Evolutionary conservation across 1,140 invertebrate genomes (phyloP).

Genomic region (Atta cephalotes): DNA sequence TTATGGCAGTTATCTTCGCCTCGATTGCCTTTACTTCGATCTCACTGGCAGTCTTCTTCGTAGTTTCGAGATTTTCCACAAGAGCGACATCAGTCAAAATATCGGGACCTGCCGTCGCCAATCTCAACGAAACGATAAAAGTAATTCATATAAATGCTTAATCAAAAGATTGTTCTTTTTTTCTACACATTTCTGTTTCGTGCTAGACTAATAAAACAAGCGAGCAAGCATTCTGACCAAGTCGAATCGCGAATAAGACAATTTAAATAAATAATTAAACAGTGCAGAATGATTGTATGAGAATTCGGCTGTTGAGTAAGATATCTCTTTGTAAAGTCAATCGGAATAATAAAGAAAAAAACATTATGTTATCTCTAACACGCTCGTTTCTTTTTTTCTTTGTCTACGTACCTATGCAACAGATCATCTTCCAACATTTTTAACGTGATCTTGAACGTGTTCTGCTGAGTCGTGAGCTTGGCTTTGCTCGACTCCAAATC

Average conservation of each 20-base stretch:
- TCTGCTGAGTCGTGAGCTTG: slow-evolving; percentile 96
- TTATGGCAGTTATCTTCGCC: slow-evolving; percentile 93
- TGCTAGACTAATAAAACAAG: neutral
- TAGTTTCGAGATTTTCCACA: slow-evolving; percentile 97
- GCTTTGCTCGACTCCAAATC: slow-evolving; percentile 93
- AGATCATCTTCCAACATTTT: slow-evolving; percentile 97
- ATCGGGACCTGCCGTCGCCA: slow-evolving; percentile 96
- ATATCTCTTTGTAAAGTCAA: neutral
- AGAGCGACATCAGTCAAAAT: slow-evolving; percentile 96
- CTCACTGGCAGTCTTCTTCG: slow-evolving; percentile 96
- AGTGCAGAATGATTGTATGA: neutral
- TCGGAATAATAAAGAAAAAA: neutral
- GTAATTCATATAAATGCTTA: neutral
- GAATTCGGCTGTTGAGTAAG: neutral
- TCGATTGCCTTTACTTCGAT: slow-evolving; percentile 95
- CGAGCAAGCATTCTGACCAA: neutral
- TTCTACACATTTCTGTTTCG: neutral
- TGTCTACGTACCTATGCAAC: slow-evolving; percentile 86
- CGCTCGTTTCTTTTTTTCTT: neutral
- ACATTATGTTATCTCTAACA: neutral
- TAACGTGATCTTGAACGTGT: slow-evolving; percentile 97
- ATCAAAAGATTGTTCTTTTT: neutral
- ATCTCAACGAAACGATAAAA: slow-evolving; percentile 80
- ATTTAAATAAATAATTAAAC: neutral
- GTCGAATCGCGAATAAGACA: neutral